Evolutionary conservation across 2,888 invertebrate species (phyloP).

Genomic region (Drosophila lutescens): DNA sequence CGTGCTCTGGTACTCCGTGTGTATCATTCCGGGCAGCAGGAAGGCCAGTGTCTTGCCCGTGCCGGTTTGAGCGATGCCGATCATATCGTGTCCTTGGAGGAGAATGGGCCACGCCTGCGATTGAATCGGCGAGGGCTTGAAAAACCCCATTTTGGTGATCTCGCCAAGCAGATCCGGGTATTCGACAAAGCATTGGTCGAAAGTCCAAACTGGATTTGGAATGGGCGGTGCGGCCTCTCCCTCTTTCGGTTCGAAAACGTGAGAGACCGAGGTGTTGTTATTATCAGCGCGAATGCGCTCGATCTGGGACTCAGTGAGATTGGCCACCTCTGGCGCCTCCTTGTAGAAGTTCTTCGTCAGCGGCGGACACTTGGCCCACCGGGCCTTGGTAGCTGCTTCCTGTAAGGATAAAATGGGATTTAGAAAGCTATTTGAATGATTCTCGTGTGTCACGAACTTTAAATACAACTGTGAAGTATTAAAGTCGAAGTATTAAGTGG

Average conservation of each 20-base stretch:
- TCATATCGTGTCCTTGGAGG: constrained; percentile 94
- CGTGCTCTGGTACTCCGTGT: constrained; percentile 93
- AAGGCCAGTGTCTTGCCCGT: constrained; percentile 98
- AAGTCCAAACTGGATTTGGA: constrained; percentile 86
- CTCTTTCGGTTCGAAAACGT: constrained; percentile 86
- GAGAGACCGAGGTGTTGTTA: constrained; percentile 90
- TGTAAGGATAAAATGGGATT: constrained; percentile 64
- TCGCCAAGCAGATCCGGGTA: constrained; percentile 94
- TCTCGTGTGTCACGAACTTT: background rate
- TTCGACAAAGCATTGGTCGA: constrained; percentile 92
- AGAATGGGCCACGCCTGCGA: constrained; percentile 97
- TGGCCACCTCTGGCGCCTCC: constrained; percentile 89
- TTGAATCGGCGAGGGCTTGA: constrained; percentile 95
- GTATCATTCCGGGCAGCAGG: constrained; percentile 95
- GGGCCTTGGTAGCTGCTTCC: constrained; percentile 86
- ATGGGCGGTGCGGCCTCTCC: constrained; percentile 75
- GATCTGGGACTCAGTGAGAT: constrained; percentile 88
- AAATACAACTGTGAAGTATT: constrained; percentile 1
- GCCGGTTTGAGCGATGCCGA: constrained; percentile 98
- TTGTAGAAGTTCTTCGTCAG: constrained; percentile 93
- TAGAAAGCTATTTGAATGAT: background rate
- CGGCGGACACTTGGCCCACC: constrained; percentile 88
- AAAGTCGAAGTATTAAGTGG: too few relatives aligned
- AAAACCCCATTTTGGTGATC: constrained; percentile 92
- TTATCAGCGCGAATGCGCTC: constrained; percentile 87